Base-by-base conservation (phyloP, 2,797 vertebrate species). In the Enteromius thamalakanensis region DNA sequence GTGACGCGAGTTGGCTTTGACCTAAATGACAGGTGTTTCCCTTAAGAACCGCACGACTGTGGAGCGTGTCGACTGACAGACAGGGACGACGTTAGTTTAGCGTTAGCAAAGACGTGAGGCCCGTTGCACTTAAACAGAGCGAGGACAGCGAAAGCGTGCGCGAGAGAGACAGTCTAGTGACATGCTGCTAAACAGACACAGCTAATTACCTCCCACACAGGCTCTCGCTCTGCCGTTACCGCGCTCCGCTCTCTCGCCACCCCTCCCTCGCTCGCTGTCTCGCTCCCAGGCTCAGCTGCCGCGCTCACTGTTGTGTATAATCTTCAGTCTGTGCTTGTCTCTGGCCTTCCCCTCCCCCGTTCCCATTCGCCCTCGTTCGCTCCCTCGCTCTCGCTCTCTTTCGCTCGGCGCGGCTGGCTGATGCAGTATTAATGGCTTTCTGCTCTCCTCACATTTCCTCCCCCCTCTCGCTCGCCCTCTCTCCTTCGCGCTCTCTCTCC, bases 361-460 rank as follows among this genome's bases (percentile, higher is more conserved):
- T 64, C 77, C 67, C 80, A 47, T 68, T 51, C 80, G 26, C 84
- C 64, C 58, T 70, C 76, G 49, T 64, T 79, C 82, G 49, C 71
- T 83, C 84, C n/a, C 83, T 45, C 82, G 32, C 42, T 40, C 78
- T 19, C 72, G 75, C 79, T 9, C 76, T 75, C 83, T 75, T 70
- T 80, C 71, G 47, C 84, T 85, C 75, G 47, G 80, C 34, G 75
- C 86, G 84, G 82, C 86, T 83, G 84, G 80, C 88, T 90, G 87
- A 87, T 88, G 89, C 89, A 87, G 87, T 90, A 89, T 88, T 90
- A 90, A 91, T 89, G 89, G 86, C 87, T 86, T 89, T 90, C 77
- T 76, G 82, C 86, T 78, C 84, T 81, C 80, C 84, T 79, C 83
- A 85, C 88, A 85, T 83, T 76, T 83, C 55, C 82, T 64, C 85